These are phyloP conservation scores for Gallinago solitaria DNA, from an alignment of 2,797 vertebrate genomes.

Conservation along the genomic window DNA sequence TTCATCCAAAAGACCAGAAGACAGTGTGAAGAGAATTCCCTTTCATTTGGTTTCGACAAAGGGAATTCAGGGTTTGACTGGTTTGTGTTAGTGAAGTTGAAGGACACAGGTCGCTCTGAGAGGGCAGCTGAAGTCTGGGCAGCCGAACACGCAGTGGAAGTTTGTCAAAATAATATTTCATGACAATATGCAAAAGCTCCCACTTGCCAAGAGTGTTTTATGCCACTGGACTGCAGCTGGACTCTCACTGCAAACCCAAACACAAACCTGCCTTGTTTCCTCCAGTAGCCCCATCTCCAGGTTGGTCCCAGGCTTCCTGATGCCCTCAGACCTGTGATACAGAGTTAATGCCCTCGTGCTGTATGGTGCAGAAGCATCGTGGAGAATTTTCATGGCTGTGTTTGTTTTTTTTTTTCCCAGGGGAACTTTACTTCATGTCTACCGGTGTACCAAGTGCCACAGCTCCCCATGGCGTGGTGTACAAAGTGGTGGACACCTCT, in stretches of 20 bases:
- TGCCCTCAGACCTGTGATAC: background rate
- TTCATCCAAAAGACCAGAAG: background rate
- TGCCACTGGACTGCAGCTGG: background rate
- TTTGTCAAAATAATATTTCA: background rate
- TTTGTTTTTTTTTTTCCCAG: slow-evolving; percentile 64
- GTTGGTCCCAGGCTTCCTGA: background rate
- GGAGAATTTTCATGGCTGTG: background rate
- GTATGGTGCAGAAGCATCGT: background rate
- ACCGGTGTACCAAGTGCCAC: slow-evolving; percentile 88
- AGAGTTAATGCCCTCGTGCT: background rate
- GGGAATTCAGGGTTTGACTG: background rate
- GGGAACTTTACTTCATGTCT: slow-evolving; percentile 95
- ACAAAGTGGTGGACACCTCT: slow-evolving; percentile 93
- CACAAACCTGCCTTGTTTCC: background rate
- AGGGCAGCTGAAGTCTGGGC: background rate
- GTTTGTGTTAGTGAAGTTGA: background rate
- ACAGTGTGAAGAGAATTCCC: background rate
- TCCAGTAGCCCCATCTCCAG: background rate
- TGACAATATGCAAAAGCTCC: background rate
- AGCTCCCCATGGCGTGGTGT: slow-evolving; percentile 86
- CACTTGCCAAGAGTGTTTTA: background rate
- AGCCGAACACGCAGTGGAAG: background rate
- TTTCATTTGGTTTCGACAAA: background rate
- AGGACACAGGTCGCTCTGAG: background rate
- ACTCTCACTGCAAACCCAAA: background rate